These are phyloP conservation scores for Falco peregrinus DNA, from an alignment of 2,797 vertebrate genomes.

Conservation along the genomic window DNA sequence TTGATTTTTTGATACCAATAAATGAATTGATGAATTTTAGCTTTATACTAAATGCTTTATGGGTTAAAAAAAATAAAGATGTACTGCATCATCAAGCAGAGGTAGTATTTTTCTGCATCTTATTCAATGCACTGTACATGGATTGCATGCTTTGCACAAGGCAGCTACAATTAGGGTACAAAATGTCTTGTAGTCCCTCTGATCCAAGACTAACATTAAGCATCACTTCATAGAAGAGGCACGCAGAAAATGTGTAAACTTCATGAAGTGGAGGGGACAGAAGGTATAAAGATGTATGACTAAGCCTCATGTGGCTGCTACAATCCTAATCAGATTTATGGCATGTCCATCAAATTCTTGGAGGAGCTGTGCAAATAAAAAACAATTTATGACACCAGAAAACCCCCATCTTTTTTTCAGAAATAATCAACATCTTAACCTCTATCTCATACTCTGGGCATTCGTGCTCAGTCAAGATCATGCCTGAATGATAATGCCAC, in stretches of 20 bases:
- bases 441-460: background rate
- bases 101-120: fast-evolving
- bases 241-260: background rate
- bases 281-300: background rate
- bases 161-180: background rate
- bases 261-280: background rate
- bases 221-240: background rate
- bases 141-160: background rate
- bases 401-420: fast-evolving
- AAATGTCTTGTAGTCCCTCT: background rate
- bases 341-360: background rate
- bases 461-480: background rate
- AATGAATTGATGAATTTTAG: background rate
- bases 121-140: background rate
- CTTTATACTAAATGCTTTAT: background rate
- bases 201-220: background rate
- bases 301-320: background rate
- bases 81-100: background rate
- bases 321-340: background rate
- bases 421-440: background rate
- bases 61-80: background rate
- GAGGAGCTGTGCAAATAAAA: background rate
- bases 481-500: background rate
- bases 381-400: background rate
- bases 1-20: background rate